Evolutionary conservation across 2,113 vertebrate genomes (phyloP), one percentile per base, ranked within the genome.

Genomic region (Lycaon pictus): DNA sequence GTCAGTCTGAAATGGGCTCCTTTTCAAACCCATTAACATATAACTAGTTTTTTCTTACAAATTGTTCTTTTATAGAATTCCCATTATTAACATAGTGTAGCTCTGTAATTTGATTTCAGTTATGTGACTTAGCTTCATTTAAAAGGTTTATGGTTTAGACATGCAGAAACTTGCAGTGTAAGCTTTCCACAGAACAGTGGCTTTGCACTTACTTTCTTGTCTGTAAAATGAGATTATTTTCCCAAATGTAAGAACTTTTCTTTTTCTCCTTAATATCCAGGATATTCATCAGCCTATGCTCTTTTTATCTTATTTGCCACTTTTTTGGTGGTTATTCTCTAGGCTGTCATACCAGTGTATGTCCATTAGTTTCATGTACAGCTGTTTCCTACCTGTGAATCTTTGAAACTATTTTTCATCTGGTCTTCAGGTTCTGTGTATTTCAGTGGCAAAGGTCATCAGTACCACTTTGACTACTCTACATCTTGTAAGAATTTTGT

Each of bases 401-500:
- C n/a, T 51, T 90, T 86, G 92, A 62, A 90, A 3, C 53, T 86
- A 67, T 77, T 85, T 94, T 74, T 55, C 43, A 62, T 77, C 10
- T 71, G 62, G 8, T 86, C 12, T 69, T 86, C 20, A 27, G 29
- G 72, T 88, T 88, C 35, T 93, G 11, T 87, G 35, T 51, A 35
- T 89, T 84, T 83, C 27, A 69, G 3, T 94, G 51, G 55, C 60
- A 85, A 7, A 91, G 20, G 3, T 81, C 27, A 56, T 80, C 32
- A 87, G 11, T 88, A 60, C 29, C 9, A 72, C 51, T 92, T 89
- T 90, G 43, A 84, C 48, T 80, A 20, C 35, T 77, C 4, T 81
- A 55, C 6, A 35, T 69, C 51, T 82, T 94, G 85, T 53, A 79
- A 93, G 60, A 96, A 95, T 96, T 93, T 84, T 92, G 23, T 85